phyloP scores from a whole-genome alignment of 2,888 invertebrate species.

The Exephanes ischioxanthus region DNA sequence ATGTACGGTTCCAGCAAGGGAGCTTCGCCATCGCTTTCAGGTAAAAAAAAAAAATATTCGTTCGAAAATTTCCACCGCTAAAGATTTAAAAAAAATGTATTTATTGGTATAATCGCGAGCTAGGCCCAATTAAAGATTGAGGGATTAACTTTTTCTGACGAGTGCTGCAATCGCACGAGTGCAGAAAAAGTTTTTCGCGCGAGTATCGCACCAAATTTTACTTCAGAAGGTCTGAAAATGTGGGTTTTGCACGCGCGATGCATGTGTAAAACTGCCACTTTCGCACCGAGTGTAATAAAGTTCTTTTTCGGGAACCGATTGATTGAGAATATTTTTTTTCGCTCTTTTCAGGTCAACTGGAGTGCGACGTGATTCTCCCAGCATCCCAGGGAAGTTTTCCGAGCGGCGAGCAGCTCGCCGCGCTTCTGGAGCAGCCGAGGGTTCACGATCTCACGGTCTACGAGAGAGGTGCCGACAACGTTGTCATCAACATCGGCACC shows the following conservation, averaged over 20 bases:
- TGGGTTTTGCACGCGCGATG: too few species aligned
- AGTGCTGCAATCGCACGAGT: too few species aligned
- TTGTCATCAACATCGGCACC: conserved; percentile 86
- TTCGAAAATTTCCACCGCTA: background rate
- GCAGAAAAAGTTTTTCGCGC: too few species aligned
- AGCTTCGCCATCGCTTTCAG: conserved; percentile 91
- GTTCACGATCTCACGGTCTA: conserved; percentile 80
- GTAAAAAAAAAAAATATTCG: conserved; percentile 66
- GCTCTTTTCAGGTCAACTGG: conserved; percentile 77
- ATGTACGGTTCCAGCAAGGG: conserved; percentile 92
- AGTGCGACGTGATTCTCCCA: conserved; percentile 80
- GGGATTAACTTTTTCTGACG: too few species aligned
- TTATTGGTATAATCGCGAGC: too few species aligned
- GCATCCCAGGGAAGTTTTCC: conserved; percentile 75
- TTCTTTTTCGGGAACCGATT: background rate
- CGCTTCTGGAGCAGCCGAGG: conserved; percentile 78
- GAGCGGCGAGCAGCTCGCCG: conserved; percentile 78
- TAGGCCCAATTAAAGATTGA: too few species aligned
- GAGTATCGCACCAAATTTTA: too few species aligned
- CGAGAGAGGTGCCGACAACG: conserved; percentile 79
- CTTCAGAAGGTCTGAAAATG: too few species aligned
- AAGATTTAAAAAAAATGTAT: too few species aligned
- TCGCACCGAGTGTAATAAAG: background rate
- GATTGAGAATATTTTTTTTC: conserved; percentile 12
- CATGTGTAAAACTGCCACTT: background rate